These are phyloP conservation scores for Myotis findleyi DNA, from an alignment of 2,797 vertebrate species.

Conservation along the genomic window DNA sequence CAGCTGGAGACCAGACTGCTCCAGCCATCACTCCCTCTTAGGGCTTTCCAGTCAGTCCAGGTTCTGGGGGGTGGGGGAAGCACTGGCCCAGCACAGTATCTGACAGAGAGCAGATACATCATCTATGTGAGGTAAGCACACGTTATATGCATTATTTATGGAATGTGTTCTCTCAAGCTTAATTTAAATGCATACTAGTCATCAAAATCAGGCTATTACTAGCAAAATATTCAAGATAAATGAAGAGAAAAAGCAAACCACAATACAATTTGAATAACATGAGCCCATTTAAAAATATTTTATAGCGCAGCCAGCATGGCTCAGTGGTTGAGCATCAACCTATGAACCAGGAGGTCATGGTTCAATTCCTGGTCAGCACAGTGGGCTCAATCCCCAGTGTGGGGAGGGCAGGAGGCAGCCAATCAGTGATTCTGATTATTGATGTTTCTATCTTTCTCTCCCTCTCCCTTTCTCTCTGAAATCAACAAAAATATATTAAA, in stretches of 20 bases:
- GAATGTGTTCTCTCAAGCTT: background rate
- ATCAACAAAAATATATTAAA: too few relatives aligned
- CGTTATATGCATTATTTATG: background rate
- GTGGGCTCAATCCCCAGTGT: too few relatives aligned
- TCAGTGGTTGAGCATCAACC: too few relatives aligned
- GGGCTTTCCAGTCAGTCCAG: background rate
- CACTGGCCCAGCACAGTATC: background rate
- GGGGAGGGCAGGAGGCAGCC: too few relatives aligned
- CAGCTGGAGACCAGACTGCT: background rate
- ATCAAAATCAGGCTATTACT: background rate
- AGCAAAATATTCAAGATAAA: constrained; percentile 51
- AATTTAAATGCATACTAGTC: background rate
- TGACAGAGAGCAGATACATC: background rate
- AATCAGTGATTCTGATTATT: too few relatives aligned
- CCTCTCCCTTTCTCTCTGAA: too few relatives aligned
- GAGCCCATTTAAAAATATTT: constrained; percentile 31
- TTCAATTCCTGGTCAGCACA: too few relatives aligned
- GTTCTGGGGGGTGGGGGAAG: too few relatives aligned
- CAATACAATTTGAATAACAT: background rate
- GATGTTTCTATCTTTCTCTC: too few relatives aligned
- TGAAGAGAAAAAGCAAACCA: background rate
- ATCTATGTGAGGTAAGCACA: background rate
- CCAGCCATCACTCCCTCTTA: background rate
- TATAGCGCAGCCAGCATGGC: background rate
- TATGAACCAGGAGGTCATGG: too few relatives aligned